Percentiles rank a stretch among this genome's conserved stretches.
These are phyloP conservation scores for Amiota communis DNA, from an alignment of 2,888 invertebrate species.

Conservation along the genomic window DNA sequence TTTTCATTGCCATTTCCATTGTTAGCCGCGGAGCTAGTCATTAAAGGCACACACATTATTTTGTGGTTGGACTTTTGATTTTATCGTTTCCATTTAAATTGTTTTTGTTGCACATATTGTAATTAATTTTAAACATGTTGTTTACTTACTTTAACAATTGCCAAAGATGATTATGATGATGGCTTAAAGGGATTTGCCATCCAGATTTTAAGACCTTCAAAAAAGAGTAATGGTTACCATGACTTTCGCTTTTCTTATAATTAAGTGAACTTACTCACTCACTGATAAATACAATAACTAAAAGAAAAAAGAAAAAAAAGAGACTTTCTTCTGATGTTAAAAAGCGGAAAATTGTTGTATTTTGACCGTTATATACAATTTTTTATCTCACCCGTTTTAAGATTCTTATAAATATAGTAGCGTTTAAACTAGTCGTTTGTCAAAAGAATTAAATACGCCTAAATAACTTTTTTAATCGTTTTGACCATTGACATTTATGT, in stretches of 20 bases:
- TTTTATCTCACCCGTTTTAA: background rate
- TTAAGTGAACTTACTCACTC: background rate
- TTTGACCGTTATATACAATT: conserved; percentile 8
- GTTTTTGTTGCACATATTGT: conserved; percentile 31
- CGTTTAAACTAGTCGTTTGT: too few species aligned
- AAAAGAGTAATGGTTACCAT: conserved; percentile 19
- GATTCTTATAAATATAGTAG: too few species aligned
- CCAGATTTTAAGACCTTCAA: too few species aligned
- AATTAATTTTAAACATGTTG: conserved; percentile 32
- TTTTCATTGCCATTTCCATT: too few species aligned
- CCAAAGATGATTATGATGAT: background rate
- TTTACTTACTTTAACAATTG: background rate
- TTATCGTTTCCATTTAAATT: conserved; percentile 14
- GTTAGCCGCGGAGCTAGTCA: too few species aligned
- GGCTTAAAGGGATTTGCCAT: too few species aligned
- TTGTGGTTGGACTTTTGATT: background rate
- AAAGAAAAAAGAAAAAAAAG: too few species aligned
- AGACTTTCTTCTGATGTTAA: background rate
- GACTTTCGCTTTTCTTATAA: conserved; percentile 43
- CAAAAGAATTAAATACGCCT: too few species aligned
- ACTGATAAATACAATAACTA: background rate
- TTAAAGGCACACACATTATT: too few species aligned
- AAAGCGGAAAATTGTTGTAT: conserved; percentile 13
- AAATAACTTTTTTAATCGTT: too few species aligned
- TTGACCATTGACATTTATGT: too few species aligned